Evolutionary conservation across 2,797 vertebrate species (phyloP).

Genomic region (Pteronotus mesoamericanus): DNA sequence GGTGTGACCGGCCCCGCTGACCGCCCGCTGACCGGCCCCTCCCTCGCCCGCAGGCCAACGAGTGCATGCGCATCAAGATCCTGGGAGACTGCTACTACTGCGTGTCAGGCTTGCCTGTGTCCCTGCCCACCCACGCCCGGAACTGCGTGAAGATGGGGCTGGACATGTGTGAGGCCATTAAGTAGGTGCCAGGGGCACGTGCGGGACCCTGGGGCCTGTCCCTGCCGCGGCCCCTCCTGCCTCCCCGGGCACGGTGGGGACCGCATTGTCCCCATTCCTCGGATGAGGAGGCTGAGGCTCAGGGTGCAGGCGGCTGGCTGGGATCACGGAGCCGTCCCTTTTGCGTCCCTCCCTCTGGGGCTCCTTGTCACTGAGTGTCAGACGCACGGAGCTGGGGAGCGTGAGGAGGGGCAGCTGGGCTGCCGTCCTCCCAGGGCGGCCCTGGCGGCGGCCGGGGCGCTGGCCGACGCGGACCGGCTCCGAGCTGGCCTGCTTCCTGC

Average conservation of each 20-base stretch:
- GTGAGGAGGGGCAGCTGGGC: background rate
- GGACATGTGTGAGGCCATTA: slow-evolving; percentile 99
- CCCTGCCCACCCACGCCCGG: slow-evolving; percentile 94
- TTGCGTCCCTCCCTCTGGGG: background rate
- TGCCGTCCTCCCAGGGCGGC: background rate
- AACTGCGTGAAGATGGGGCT: slow-evolving; percentile 99
- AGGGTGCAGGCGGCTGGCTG: background rate
- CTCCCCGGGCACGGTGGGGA: background rate
- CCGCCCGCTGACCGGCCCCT: background rate
- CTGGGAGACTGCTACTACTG: slow-evolving; percentile 99
- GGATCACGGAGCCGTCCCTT: background rate
- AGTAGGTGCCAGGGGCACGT: slow-evolving; percentile 85
- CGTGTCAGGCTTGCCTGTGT: slow-evolving; percentile 96
- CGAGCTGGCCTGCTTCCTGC: background rate
- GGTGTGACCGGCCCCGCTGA: accelerated
- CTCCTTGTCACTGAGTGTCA: background rate
- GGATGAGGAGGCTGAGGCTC: background rate
- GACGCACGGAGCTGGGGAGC: background rate
- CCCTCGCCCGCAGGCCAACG: slow-evolving; percentile 89
- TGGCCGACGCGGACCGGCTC: background rate
- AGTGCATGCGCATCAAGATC: slow-evolving; percentile 99
- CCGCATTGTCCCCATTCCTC: accelerated
- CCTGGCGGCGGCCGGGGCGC: background rate
- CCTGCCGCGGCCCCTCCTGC: accelerated
- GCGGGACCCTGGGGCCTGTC: accelerated